Evolutionary conservation across 2,888 invertebrate species (phyloP), one percentile per base, ranked within the genome.

Genomic region (Drosophila nr. medialis): DNA sequence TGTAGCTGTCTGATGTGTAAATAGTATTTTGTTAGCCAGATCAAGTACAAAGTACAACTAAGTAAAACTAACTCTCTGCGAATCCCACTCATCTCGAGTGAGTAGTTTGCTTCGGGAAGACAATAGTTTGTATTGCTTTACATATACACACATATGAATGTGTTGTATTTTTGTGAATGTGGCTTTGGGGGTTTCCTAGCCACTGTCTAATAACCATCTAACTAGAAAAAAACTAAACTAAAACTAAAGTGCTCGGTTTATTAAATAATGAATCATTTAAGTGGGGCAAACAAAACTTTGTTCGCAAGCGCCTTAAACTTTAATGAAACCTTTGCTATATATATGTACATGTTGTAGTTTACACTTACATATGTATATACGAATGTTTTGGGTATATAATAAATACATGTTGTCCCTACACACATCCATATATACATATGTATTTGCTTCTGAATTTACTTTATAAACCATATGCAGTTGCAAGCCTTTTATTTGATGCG

Each of bases 241-340:
- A 32, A 32, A 53, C 53, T 34, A 27, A 18, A 38, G 15, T 36
- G 24, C 11, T 58, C 45, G 11, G 5, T 4, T n/a, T 38, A 30
- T 29, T n/a, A 54, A 62, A 8, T 27, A 27, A 21, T 60, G 42
- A 67, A 51, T 60, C 50, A n/a, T 71, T 67, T 54, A 67, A 77
- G 55, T 63, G 63, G 77, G 77, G 40, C 53, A 27, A 64, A 64
- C 45, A 27, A 29, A 38, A 15, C 21, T 36, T 53, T 29, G 38
- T 53, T 36, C 53, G 66, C 54, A 71, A 59, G 75, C 63, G 78
- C 75, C 87, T 80, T 84, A 87, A 85, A 55, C 15, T 74, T 32
- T 87, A 71, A 84, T 84, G 84, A 84, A 84, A 84, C 84, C 84
- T 73, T 72, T 73, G 68, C 61, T 50, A 74, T 54, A 61, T 69